Conservation (phyloP, 2,888 invertebrate genomes). For the Sepioteuthis lessoniana region DNA sequence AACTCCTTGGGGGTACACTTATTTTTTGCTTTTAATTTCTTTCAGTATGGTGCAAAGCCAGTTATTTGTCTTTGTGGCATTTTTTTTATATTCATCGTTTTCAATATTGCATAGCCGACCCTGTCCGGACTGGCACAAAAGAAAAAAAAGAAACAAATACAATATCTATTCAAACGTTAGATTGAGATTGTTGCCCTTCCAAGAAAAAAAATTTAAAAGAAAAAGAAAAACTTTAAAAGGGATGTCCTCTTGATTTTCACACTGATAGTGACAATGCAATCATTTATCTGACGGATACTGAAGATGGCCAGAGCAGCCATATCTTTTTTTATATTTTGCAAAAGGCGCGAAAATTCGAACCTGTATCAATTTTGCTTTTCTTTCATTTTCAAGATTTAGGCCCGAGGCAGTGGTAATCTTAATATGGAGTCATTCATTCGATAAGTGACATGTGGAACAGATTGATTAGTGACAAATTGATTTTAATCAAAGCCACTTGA, state of each 20-base stretch:
- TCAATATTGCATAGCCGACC: neutral
- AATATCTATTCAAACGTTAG: neutral
- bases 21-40: neutral
- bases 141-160: neutral
- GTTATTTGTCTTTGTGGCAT: neutral
- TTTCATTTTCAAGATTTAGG: neutral
- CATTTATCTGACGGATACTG: neutral
- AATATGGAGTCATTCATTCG: neutral
- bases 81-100: neutral
- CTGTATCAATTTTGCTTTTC: neutral
- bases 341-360: neutral
- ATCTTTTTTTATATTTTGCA: neutral
- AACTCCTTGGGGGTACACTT: neutral
- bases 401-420: neutral
- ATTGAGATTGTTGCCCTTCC: neutral
- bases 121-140: neutral
- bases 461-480: constrained; percentile 13
- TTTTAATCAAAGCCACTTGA: constrained; percentile 13
- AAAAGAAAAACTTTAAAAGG: neutral
- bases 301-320: neutral
- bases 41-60: neutral
- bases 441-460: neutral
- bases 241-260: neutral
- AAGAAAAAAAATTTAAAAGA: neutral
- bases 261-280: neutral